Conservation (phyloP, 2,888 invertebrate genomes). For the Mylabris sibirica region DNA sequence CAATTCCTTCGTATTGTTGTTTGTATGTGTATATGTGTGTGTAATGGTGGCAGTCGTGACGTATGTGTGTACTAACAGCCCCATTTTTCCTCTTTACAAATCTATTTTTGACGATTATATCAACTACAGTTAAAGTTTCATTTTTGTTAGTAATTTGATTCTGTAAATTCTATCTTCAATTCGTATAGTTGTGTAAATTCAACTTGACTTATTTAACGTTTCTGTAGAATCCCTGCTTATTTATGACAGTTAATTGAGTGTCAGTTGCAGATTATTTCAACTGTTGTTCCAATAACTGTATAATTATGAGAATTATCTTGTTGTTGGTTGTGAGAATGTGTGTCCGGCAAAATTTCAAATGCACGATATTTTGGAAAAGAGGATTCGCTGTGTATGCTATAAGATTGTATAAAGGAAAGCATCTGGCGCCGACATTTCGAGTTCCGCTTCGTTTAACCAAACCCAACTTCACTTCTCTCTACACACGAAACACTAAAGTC, state of each 20-base stretch:
- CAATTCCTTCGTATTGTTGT: background rate
- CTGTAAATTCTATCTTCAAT: background rate
- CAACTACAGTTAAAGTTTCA: background rate
- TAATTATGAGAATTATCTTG: background rate
- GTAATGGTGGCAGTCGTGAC: background rate
- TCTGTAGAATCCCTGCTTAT: too few relatives aligned
- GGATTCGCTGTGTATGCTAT: background rate
- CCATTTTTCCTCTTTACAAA: background rate
- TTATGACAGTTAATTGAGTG: background rate
- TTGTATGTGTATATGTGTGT: too few relatives aligned
- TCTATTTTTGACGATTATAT: slow-evolving; percentile 1
- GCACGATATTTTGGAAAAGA: slow-evolving; percentile 28
- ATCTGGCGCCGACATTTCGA: slow-evolving; percentile 44
- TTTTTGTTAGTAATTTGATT: background rate
- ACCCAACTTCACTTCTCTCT: slow-evolving; percentile 18
- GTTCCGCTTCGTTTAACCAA: slow-evolving; percentile 36
- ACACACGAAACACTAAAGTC: slow-evolving; percentile 14
- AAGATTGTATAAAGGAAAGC: slow-evolving; percentile 25
- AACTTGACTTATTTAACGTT: background rate
- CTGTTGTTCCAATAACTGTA: too few relatives aligned
- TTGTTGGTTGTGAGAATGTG: slow-evolving; percentile 11
- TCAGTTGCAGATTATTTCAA: background rate
- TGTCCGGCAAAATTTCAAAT: slow-evolving; percentile 41
- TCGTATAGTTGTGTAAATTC: background rate
- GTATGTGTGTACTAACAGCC: background rate